Conservation (phyloP, 2,113 vertebrate genomes). For the Hylia prasina region DNA sequence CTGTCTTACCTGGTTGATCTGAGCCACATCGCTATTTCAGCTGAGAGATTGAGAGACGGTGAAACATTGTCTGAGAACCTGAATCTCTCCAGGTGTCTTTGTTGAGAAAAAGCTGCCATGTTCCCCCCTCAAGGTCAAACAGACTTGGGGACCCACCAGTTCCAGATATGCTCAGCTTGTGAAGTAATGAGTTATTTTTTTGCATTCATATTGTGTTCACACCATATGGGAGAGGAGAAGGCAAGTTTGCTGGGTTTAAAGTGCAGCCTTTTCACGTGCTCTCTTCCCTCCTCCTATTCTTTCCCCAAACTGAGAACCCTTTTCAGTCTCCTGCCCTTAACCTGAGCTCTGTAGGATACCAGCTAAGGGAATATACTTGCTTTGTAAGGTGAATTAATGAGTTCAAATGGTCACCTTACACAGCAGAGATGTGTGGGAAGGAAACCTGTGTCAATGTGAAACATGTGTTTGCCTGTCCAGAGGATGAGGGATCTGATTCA, state of each 20-base stretch:
- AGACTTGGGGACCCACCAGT: neutral
- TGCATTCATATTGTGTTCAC: neutral
- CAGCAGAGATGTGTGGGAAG: constrained; percentile 27
- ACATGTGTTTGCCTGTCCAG: neutral
- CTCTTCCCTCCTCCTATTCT: neutral
- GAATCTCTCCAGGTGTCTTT: neutral
- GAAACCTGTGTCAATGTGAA: constrained; percentile 52
- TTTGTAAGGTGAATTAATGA: constrained; percentile 40
- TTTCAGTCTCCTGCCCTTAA: neutral
- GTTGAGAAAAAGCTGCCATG: neutral
- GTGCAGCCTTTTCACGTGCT: neutral
- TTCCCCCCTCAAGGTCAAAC: neutral
- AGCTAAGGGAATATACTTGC: neutral
- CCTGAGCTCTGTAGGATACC: neutral
- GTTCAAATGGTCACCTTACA: constrained; percentile 39
- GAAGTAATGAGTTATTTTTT: neutral
- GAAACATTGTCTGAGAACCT: neutral
- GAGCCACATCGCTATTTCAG: neutral
- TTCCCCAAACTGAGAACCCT: neutral
- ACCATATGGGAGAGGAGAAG: neutral
- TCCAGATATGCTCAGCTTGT: neutral
- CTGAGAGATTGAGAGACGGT: neutral
- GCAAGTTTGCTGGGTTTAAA: neutral
- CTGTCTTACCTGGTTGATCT: neutral
- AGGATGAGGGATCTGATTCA: neutral